phyloP scores from a whole-genome alignment of 2,797 vertebrate genomes.

The Channallabes apus region DNA sequence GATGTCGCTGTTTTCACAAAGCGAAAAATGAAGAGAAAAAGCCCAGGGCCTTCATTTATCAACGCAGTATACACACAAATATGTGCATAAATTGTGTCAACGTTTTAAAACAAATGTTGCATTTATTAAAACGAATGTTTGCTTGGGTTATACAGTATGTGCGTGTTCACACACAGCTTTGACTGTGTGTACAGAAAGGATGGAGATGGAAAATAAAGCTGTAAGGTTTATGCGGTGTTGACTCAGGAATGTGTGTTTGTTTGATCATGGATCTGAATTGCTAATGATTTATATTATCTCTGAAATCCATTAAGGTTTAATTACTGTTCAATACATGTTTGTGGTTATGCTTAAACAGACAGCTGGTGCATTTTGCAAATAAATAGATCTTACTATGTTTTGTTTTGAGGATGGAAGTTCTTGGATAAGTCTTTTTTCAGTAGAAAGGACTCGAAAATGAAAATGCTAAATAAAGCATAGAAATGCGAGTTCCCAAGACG shows the following conservation, averaged over 20 bases:
- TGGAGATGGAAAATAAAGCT: background rate
- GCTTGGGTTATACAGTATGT: background rate
- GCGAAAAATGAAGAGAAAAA: background rate
- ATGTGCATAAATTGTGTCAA: background rate
- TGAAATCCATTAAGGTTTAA: background rate
- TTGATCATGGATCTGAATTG: background rate
- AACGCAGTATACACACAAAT: background rate
- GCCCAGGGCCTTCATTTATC: background rate
- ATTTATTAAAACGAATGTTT: background rate
- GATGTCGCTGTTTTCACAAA: background rate
- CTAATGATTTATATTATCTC: background rate
- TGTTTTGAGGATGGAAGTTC: too few relatives aligned
- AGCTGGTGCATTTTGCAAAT: background rate
- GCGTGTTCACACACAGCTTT: background rate
- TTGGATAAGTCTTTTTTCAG: too few relatives aligned
- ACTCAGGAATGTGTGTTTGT: background rate
- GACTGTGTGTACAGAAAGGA: background rate
- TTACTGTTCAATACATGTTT: background rate
- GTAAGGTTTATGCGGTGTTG: background rate
- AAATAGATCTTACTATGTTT: background rate
- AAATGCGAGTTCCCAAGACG: too few relatives aligned
- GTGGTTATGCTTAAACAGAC: background rate
- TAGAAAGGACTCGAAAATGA: too few relatives aligned
- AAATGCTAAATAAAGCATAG: too few relatives aligned
- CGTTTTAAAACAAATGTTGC: background rate